Conservation (phyloP, 2,113 vertebrate genomes). For the Pristiophorus japonicus region DNA sequence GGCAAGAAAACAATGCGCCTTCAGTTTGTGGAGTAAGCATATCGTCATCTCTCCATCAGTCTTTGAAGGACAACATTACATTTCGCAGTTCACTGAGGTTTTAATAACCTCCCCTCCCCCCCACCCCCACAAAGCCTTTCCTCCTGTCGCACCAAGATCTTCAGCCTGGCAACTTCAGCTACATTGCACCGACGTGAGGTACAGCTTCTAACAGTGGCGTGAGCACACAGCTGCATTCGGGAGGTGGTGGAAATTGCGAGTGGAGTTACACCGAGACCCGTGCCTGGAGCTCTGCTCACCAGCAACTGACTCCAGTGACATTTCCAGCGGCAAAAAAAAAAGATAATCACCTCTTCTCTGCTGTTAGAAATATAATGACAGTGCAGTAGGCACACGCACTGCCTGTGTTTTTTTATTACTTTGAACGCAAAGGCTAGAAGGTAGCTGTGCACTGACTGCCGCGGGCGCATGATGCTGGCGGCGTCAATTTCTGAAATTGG, state of each 20-base stretch:
- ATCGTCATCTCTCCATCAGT: not conserved
- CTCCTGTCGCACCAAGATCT: not conserved
- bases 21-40: not conserved
- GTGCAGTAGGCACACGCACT: not conserved
- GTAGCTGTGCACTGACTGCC: not conserved
- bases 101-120: not conserved
- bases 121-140: not conserved
- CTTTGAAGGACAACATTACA: not conserved
- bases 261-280: not conserved
- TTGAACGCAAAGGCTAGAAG: not conserved
- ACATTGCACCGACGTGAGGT: not conserved
- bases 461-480: too few relatives aligned
- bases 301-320: not conserved
- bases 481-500: not conserved
- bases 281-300: not conserved
- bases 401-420: not conserved
- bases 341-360: too few relatives aligned
- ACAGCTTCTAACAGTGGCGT: not conserved
- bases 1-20: slow-evolving; percentile 1
- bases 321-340: too few relatives aligned
- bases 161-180: not conserved
- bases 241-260: not conserved
- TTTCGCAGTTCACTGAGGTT: not conserved
- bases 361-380: not conserved
- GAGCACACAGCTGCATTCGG: not conserved